Evolutionary conservation across 2,113 vertebrate species (phyloP), one percentile per base, ranked within the genome.

Genomic region (Cichladusa arquata): DNA sequence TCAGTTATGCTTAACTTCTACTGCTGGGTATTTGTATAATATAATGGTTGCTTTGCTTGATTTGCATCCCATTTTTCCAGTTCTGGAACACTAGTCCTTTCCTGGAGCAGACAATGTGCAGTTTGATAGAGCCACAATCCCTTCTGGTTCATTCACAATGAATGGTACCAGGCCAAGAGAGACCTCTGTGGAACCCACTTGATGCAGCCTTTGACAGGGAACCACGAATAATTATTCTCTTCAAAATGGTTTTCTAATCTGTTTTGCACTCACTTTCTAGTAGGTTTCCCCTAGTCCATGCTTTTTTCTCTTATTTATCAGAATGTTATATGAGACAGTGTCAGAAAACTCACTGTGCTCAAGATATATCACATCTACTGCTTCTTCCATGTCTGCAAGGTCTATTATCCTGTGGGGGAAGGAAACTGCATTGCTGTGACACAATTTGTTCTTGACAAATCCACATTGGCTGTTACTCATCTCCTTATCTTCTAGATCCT

Each of bases 361-460:
- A 62, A 70, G 90, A 81, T 77, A 54, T 25, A 81, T 45, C 25
- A 58, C 38, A 54, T 33, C 25, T 54, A 31, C 88, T 66, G 33
- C 62, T 90, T 79, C 62, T 93, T 80, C 80, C 33, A 25, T 36
- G 54, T 58, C 62, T 5, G 1, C 33, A 57, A 81, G 64, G 64
- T 88, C 82, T 92, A 9, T 92, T 72, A 73, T 53, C 34, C 50
- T 83, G 45, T 53, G 20, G 47, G 20, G 50, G 15, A 93, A 86
- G 24, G 51, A 96, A 96, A 95, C 88, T 81, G n/a, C 56, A 73
- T 77, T 88, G 88, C 28, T 62, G 67, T 77, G 79, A 77, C 70
- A 92, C 36, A 61, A 77, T 86, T 92, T 86, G 29, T 33, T 93
- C 90, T 86, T 96, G 67, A 90, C 57, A 95, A 90, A 94, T 88